phyloP scores from a whole-genome alignment of 2,113 vertebrate species.

The Apteryx owenii region DNA sequence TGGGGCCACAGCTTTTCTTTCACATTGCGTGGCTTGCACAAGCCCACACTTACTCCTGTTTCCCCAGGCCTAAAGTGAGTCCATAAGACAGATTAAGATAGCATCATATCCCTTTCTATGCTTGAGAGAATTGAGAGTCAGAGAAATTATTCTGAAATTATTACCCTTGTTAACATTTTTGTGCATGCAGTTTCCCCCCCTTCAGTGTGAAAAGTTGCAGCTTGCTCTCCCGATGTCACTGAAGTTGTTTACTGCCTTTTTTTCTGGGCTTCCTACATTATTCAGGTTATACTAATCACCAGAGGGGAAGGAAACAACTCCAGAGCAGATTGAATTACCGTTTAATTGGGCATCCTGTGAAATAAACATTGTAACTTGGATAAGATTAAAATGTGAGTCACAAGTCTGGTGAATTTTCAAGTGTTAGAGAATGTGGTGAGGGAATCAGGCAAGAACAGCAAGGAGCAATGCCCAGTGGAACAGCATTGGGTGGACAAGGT shows the following conservation, averaged over 20 bases:
- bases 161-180: neutral
- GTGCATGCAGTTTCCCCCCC: neutral
- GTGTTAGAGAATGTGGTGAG: neutral
- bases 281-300: slow-evolving; percentile 69
- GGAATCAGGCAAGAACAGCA: neutral
- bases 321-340: slow-evolving; percentile 65
- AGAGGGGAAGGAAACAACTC: slow-evolving; percentile 66
- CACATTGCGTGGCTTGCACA: neutral
- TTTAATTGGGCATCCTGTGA: slow-evolving; percentile 74
- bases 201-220: neutral
- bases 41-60: neutral
- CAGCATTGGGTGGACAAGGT: neutral
- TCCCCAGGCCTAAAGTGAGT: neutral
- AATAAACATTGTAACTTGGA: slow-evolving; percentile 71
- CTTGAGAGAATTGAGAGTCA: neutral
- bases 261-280: slow-evolving; percentile 23
- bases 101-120: neutral
- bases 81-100: neutral
- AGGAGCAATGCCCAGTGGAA: neutral
- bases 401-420: slow-evolving; percentile 63
- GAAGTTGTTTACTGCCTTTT: slow-evolving; percentile 25
- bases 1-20: neutral
- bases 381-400: slow-evolving; percentile 71
- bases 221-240: neutral
- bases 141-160: neutral